A percentile compares a stretch with the other conserved stretches of the same genome.
Evolutionary conservation across 2,113 vertebrate species (phyloP).

Genomic region (Tretioscincus oriximinensis): DNA sequence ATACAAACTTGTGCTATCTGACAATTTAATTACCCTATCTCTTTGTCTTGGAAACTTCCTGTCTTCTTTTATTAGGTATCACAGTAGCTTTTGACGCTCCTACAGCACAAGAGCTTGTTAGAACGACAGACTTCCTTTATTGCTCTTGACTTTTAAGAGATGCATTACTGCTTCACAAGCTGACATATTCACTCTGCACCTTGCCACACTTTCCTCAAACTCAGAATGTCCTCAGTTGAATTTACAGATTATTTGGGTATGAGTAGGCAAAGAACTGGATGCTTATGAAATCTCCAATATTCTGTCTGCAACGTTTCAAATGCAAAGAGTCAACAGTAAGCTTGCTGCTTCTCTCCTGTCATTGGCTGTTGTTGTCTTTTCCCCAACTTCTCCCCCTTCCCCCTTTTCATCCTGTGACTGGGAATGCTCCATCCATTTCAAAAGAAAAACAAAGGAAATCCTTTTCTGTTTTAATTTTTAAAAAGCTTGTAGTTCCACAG

Average conservation of each 20-base stretch:
- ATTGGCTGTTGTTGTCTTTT: too few relatives aligned
- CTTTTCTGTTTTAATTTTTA: too few relatives aligned
- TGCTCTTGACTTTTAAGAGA: slow-evolving; percentile 44
- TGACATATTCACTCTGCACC: slow-evolving; percentile 30
- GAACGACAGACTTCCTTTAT: slow-evolving; percentile 52
- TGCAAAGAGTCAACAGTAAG: neutral
- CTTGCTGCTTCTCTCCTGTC: too few relatives aligned
- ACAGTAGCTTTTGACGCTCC: slow-evolving; percentile 34
- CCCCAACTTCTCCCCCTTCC: too few relatives aligned
- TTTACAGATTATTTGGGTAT: slow-evolving; percentile 17
- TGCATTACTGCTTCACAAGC: slow-evolving; percentile 25
- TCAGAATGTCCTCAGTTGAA: neutral
- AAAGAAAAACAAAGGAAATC: too few relatives aligned
- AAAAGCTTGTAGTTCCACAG: too few relatives aligned
- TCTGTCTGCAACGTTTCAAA: neutral
- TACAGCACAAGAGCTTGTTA: slow-evolving; percentile 29
- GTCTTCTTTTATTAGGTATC: slow-evolving; percentile 40
- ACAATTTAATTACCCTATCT: slow-evolving; percentile 54
- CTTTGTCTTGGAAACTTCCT: slow-evolving; percentile 48
- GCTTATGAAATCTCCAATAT: neutral
- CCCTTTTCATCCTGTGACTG: too few relatives aligned
- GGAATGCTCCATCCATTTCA: too few relatives aligned
- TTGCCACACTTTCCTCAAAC: slow-evolving; percentile 18
- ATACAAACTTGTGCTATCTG: slow-evolving; percentile 46
- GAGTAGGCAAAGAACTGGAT: neutral